phyloP scores from a whole-genome alignment of 2,113 vertebrate genomes.

The Pygoscelis antarcticus region DNA sequence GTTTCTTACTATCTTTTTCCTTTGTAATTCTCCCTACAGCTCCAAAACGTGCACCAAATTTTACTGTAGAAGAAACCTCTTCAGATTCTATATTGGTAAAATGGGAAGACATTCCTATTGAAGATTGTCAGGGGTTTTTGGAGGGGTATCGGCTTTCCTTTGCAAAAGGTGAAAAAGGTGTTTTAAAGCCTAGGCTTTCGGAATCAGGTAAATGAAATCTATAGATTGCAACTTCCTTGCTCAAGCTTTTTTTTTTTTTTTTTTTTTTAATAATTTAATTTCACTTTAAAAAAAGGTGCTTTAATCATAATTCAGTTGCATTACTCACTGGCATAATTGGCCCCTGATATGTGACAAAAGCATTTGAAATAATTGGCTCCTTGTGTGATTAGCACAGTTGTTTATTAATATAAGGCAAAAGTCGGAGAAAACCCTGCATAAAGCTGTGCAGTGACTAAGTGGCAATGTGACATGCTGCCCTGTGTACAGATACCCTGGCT shows the following conservation, averaged over 20 bases:
- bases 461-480: background rate
- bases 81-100: constrained; percentile 78
- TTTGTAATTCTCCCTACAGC: constrained; percentile 40
- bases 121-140: constrained; percentile 77
- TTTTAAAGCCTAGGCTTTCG: constrained; percentile 51
- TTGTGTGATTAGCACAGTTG: background rate
- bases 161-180: constrained; percentile 77
- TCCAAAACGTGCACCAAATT: constrained; percentile 74
- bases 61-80: constrained; percentile 76
- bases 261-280: background rate
- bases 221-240: background rate
- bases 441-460: background rate
- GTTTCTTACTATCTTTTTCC: background rate
- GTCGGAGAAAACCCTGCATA: background rate
- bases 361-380: background rate
- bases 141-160: constrained; percentile 79
- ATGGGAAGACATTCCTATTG: constrained; percentile 78
- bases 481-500: background rate
- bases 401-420: background rate
- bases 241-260: background rate
- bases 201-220: constrained; percentile 69
- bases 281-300: background rate
- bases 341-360: background rate
- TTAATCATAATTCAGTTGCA: background rate
- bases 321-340: background rate